Evolutionary conservation across 2,113 vertebrate genomes (phyloP), one percentile per base, ranked within the genome.

Genomic region (Crotophaga sulcirostris): DNA sequence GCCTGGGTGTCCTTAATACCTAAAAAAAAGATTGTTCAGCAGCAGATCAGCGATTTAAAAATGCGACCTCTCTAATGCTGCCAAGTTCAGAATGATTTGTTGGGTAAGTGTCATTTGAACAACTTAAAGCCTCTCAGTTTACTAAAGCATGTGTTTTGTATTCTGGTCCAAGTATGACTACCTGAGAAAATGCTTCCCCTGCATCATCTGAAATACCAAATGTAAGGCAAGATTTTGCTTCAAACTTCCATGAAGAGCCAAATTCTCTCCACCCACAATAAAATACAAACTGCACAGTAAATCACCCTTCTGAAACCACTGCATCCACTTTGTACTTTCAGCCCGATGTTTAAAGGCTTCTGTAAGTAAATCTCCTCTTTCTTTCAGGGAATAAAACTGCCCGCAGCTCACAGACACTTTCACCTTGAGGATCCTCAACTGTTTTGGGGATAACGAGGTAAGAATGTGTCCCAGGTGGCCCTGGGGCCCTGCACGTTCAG

Each of bases 101-200:
- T 89, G 75, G 58, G 28, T 87, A 93, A 93, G 77, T 95, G 93
- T 93, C 88, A 15, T 78, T 89, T 94, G 92, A 95, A 81, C 80
- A 92, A 92, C 76, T 90, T 90, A 92, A 96, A 94, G 88, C 80
- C 82, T 69, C 74, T 42, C 78, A 96, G 87, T 96, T 97, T 97
- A 90, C 95, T 93, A 90, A 96, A 96, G 85, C 40, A 86, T 75
- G 83, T 95, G 64, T 89, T 96, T 97, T 97, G 96, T 95, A 96
- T 94, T 95, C 93, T 86, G 79, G 84, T 95, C 96, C 84, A 97
- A 96, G 83, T 86, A 87, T 49, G 73, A 88, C 90, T 94, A 92
- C 52, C 86, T 63, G 31, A 78, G 84, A 89, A 97, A 96, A 91
- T 94, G 91, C 25, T 67, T 93, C 90, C 40, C 38, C 64, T 95